A percentile compares a stretch with the other conserved stretches of the same genome.
Evolutionary conservation across 2,888 invertebrate species (phyloP).

Genomic region (Andrena hattorfiana): DNA sequence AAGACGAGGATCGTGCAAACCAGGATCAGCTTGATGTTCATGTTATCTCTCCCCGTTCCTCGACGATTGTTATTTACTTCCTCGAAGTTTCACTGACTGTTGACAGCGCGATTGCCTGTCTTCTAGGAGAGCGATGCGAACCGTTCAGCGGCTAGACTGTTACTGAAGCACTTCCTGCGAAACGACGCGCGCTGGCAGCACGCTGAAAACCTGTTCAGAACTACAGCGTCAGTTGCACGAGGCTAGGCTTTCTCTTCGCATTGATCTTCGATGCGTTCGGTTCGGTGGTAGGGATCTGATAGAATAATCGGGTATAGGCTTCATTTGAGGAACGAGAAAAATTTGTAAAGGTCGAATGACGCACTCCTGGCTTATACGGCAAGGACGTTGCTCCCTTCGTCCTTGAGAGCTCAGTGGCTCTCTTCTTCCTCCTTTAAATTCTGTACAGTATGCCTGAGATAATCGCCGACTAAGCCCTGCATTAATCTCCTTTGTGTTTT

Average conservation of each 20-base stretch:
- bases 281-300: slow-evolving; percentile 43
- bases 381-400: slow-evolving; percentile 2
- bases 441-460: not conserved
- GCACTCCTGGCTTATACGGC: not conserved
- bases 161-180: slow-evolving; percentile 56
- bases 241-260: slow-evolving; percentile 73
- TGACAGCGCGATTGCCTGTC: not conserved
- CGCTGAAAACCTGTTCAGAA: slow-evolving; percentile 34
- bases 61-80: not conserved
- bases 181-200: slow-evolving; percentile 19
- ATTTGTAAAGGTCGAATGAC: not conserved
- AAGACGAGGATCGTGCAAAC: slow-evolving; percentile 69
- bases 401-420: not conserved
- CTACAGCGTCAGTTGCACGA: slow-evolving; percentile 31
- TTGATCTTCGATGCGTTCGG: slow-evolving; percentile 48
- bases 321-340: not conserved
- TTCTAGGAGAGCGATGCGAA: slow-evolving; percentile 12
- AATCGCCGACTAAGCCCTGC: not conserved
- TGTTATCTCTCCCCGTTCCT: slow-evolving; percentile 16
- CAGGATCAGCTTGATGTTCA: slow-evolving; percentile 68
- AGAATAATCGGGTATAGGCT: not conserved
- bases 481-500: slow-evolving; percentile 45
- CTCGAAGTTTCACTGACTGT: not conserved
- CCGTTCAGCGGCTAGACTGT: slow-evolving; percentile 37
- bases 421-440: not conserved